Conservation (phyloP, 2,113 vertebrate genomes). For the Scolopax mira region DNA sequence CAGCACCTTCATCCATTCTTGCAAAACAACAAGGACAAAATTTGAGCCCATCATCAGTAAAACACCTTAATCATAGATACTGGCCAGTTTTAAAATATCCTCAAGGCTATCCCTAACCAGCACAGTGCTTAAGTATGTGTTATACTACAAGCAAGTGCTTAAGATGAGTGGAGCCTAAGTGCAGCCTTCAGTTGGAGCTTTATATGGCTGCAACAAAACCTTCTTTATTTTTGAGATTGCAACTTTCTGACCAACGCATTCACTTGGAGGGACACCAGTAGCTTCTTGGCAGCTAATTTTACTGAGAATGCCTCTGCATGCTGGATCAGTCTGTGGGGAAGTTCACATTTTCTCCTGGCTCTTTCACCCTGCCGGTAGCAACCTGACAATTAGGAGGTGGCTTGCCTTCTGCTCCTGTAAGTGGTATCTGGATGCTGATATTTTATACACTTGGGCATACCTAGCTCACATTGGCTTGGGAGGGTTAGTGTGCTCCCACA, state of each 20-base stretch:
- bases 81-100: neutral
- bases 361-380: neutral
- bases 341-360: neutral
- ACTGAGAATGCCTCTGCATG: neutral
- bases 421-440: neutral
- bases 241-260: neutral
- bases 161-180: neutral
- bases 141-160: neutral
- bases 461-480: neutral
- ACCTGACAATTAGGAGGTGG: neutral
- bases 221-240: neutral
- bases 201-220: neutral
- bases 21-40: neutral
- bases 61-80: neutral
- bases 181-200: rapidly evolving
- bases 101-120: neutral
- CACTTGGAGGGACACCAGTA: neutral
- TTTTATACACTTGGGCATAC: neutral
- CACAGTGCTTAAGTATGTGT: neutral
- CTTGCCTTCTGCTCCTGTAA: neutral
- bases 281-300: neutral
- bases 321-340: neutral
- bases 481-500: neutral
- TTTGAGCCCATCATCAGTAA: neutral
- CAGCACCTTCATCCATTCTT: neutral